Evolutionary conservation across 2,888 invertebrate genomes (phyloP), one percentile per base, ranked within the genome.

Genomic region (Thereva unica): DNA sequence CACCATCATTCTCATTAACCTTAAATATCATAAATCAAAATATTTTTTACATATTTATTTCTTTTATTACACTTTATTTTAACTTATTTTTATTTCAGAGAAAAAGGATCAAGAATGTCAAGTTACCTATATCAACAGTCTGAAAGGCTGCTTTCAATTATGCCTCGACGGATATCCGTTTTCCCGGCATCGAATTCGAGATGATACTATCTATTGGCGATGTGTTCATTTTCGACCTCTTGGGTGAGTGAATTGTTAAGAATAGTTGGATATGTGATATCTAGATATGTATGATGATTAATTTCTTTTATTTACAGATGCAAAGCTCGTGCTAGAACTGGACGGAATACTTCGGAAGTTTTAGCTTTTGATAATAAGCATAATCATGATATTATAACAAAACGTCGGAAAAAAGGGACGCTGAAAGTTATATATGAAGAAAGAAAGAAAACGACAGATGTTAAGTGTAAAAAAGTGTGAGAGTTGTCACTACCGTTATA

Each of bases 161-260:
- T 76, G 76, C 49, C 68, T 76, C 23, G 74, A 77, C 72, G 77
- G 76, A 9, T 78, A 72, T 70, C 77, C 77, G 4, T 77, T 76
- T 65, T 76, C 78, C 0, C 72, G 77, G 44, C 78, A 78, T 68
- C 71, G 78, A 23, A 73, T 76, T 5, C 67, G 75, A 50, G 74
- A 73, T 34, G 73, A 74, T n/a, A 77, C 77, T 35, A 76, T 76
- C 61, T 78, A 78, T 69, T 78, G 78, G 78, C 73, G 77, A 59
- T 78, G 78, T 72, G 77, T 77, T 8, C 77, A 78, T 69, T 76
- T 76, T 71, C 73, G 74, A 9, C 75, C 77, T 0, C 71, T 77
- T 10, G 74, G 75, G 78, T 78, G 70, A 70, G 73, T 73, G 7
- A 23, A 34, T n/a, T 4, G 4, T 45, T 42, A 40, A 55, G 9